Percentiles rank a stretch among this genome's conserved stretches.
Conservation (phyloP, 2,888 invertebrate genomes). For the Caenorhabditis zanzibari region DNA sequence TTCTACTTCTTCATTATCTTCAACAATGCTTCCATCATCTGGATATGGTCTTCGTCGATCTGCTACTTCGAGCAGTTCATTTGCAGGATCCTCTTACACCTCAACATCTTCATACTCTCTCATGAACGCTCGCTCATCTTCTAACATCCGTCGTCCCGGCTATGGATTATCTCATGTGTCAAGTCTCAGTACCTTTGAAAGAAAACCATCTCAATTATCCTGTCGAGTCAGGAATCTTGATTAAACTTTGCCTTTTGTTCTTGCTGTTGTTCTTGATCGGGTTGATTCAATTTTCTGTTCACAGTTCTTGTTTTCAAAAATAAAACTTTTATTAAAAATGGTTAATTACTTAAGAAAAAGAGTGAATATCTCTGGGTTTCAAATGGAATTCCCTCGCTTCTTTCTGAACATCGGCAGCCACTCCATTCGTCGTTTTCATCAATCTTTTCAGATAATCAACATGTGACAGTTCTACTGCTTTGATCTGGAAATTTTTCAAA, state of each 20-base stretch:
- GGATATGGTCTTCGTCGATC: conserved; percentile 63
- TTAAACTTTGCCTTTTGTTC: conserved; percentile 20
- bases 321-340: conserved; percentile 23
- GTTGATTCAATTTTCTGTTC: background rate
- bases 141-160: conserved; percentile 75
- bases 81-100: conserved; percentile 60
- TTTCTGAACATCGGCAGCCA: conserved; percentile 48
- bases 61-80: conserved; percentile 67
- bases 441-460: conserved; percentile 43
- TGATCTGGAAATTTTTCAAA: conserved; percentile 37
- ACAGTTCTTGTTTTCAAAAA: conserved; percentile 6
- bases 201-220: conserved; percentile 78
- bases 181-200: conserved; percentile 76
- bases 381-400: conserved; percentile 46
- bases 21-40: conserved; percentile 32
- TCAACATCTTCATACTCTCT: conserved; percentile 66
- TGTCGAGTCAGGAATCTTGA: conserved; percentile 71
- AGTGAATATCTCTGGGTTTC: conserved; percentile 40
- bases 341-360: background rate
- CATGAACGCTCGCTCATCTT: conserved; percentile 58
- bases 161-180: conserved; percentile 80
- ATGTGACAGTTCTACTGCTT: conserved; percentile 46
- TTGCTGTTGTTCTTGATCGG: conserved; percentile 29
- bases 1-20: conserved; percentile 8
- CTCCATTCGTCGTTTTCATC: conserved; percentile 25